Evolutionary conservation across 2,113 vertebrate species (phyloP), one percentile per base, ranked within the genome.

Genomic region (Dermatemys mawii): DNA sequence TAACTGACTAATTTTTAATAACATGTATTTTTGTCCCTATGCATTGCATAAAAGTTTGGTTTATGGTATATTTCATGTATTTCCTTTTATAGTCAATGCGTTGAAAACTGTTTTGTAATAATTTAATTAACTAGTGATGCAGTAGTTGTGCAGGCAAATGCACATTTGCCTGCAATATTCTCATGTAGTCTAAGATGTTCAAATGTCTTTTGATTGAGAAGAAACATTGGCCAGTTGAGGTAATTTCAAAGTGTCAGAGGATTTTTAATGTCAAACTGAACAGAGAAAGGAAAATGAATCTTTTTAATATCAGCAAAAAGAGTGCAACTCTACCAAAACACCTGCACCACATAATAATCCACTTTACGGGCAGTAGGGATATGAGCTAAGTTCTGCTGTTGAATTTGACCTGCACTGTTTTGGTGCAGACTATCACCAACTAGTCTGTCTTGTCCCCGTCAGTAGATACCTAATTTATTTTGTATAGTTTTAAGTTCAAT

Each of bases 391-490:
- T 54, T 89, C 83, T 84, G 2, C 13, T 35, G 50, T 83, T 57
- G n/a, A 38, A 27, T 50, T 95, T 90, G 85, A 41, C 19, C 3
- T 11, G 84, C 54, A 86, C 7, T 89, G 17, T 73, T 24, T 70
- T 75, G 54, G 53, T 32, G 57, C 11, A 81, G 83, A 41, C 55
- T 90, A 48, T 11, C 11, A 48, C 48, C 48, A 48, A 11, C 91
- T 26, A 53, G 32, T 41, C 38, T 2, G 35, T 84, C 93, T 89
- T 89, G 46, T 63, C 81, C 38, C 85, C 27, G 19, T 76, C 51
- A 85, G 81, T 63, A 81, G 81, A 76, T 91, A 78, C 78, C 19
- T 91, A 85, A 46, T 81, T 84, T 90, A 88, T 81, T 85, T n/a
- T 8, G n/a, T 81, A 1, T 86, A 49, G 89, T 86, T 86, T 35